Percentiles rank a stretch among this genome's conserved stretches.
These are phyloP conservation scores for Brachyptera risi DNA, from an alignment of 2,888 invertebrate species.

Conservation along the genomic window DNA sequence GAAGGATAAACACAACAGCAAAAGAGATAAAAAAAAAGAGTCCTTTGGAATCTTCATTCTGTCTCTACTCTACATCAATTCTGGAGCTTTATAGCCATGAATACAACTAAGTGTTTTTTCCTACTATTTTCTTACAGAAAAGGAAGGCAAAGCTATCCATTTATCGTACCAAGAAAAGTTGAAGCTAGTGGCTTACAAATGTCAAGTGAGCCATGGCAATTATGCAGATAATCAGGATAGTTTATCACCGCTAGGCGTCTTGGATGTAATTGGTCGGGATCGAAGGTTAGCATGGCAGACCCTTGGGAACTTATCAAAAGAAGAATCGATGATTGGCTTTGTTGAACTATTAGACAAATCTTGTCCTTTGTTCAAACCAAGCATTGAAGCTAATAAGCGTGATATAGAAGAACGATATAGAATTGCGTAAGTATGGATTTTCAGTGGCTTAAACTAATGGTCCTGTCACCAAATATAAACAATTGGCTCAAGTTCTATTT, in stretches of 20 bases:
- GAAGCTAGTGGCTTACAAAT: constrained; percentile 85
- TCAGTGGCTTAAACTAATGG: too few relatives aligned
- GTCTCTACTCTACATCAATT: too few relatives aligned
- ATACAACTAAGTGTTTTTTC: too few relatives aligned
- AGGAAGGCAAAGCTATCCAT: constrained; percentile 95
- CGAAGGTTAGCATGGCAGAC: constrained; percentile 89
- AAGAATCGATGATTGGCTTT: constrained; percentile 90
- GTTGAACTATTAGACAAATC: constrained; percentile 79
- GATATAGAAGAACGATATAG: constrained; percentile 77
- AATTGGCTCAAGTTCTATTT: too few relatives aligned
- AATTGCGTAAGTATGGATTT: constrained; percentile 51
- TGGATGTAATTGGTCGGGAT: constrained; percentile 94
- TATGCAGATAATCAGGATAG: constrained; percentile 58
- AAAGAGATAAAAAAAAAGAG: too few relatives aligned
- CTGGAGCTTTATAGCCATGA: too few relatives aligned
- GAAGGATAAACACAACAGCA: too few relatives aligned
- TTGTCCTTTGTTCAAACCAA: constrained; percentile 88
- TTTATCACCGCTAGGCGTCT: constrained; percentile 77
- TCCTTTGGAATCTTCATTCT: too few relatives aligned
- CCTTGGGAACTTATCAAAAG: constrained; percentile 77
- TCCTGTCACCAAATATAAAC: too few relatives aligned
- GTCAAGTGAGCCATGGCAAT: constrained; percentile 85
- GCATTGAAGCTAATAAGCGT: constrained; percentile 84
- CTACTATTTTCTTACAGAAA: constrained; percentile 61
- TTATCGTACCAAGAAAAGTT: constrained; percentile 91